phyloP scores from a whole-genome alignment of 2,797 vertebrate species.

The Phoxinus dragarum region DNA sequence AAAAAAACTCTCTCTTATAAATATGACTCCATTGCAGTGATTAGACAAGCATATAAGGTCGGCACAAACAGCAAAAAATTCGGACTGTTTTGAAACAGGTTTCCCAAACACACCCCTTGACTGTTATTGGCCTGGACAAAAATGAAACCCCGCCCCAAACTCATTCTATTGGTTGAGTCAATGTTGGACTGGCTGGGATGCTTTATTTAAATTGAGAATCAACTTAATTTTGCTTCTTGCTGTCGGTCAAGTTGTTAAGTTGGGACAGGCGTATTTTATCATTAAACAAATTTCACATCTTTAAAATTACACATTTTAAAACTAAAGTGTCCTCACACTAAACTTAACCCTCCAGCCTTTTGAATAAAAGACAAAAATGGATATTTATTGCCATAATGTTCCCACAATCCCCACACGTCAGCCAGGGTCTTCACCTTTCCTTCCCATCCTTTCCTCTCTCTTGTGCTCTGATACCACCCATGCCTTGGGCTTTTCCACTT shows the following conservation, averaged over 20 bases:
- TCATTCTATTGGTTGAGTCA: not conserved
- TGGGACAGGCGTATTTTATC: not conserved
- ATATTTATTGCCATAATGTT: conserved; percentile 31
- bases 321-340: not conserved
- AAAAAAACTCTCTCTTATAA: not conserved
- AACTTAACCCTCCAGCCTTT: conserved; percentile 12
- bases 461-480: conserved; percentile 15
- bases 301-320: not conserved
- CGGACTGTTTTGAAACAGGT: not conserved
- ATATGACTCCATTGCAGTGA: not conserved
- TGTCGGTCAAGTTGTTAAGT: not conserved
- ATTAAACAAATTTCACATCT: not conserved
- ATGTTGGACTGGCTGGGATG: not conserved
- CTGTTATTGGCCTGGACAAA: not conserved
- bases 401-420: not conserved
- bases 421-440: conserved; percentile 50
- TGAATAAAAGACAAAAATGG: conserved; percentile 31
- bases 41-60: not conserved
- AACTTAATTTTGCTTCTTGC: not conserved
- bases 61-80: not conserved
- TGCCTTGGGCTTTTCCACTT: conserved; percentile 42
- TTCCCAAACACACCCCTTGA: not conserved
- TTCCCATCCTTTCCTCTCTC: conserved; percentile 52
- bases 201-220: not conserved
- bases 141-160: not conserved